Base-by-base conservation (phyloP, 2,888 invertebrate species). In the Agrotis segetum region DNA sequence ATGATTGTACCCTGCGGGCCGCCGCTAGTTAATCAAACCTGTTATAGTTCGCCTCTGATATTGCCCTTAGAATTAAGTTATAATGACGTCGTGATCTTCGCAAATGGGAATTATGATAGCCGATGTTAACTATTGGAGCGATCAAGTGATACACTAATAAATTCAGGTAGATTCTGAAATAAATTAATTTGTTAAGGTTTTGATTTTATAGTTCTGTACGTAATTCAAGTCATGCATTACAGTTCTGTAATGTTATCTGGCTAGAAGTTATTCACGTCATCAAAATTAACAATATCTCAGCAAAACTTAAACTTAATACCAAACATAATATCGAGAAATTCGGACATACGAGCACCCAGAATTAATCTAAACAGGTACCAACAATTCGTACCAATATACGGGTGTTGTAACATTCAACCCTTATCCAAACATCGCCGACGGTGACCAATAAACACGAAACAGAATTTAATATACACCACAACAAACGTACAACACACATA, bases 401-500 rank as follows among this genome's bases (percentile, higher is more conserved):
- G 80, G 82, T 76, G 71, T 63, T 80, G 80, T 79, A 85, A 80
- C 81, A 67, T 84, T 79, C 86, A 89, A 92, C 93, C 92, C 91
- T 90, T 91, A 90, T 90, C 90, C 90, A 92, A 89, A 91, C 91
- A 93, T 91, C 90, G 90, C 88, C 90, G 86, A 88, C 92, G 92
- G 89, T 92, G 92, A 93, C 94, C 94, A 93, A 94, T 94, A 94
- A 94, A 94, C 92, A 91, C 90, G 91, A 91, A 92, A 93, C 93
- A 94, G 92, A 93, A 94, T 94, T 93, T 87, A 95, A 95, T 95
- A 94, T 93, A 94, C 94, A 94, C 95, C 94, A 88, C 93, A 94
- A 91, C 93, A 92, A 91, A 93, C 85, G 69, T 84, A 85, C 84
- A 82, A 92, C 93, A 94, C 91, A 94, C 94, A 94, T 94, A 95